These are phyloP conservation scores for Limnephilus lunatus DNA, from an alignment of 2,888 invertebrate species.

Conservation along the genomic window DNA sequence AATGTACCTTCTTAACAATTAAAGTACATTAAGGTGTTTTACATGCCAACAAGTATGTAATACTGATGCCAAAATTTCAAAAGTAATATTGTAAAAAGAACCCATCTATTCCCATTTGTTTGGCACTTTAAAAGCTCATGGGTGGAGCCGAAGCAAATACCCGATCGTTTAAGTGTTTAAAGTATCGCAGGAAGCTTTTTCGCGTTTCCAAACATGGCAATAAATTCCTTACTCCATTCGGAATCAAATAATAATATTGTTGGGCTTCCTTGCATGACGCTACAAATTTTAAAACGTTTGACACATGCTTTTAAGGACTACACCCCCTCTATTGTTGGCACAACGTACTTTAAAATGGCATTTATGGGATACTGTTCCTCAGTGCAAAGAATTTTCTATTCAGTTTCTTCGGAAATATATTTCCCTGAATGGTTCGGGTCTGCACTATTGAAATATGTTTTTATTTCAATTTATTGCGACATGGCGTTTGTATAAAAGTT, in stretches of 20 bases:
- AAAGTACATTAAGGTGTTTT: neutral
- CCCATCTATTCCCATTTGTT: conserved; percentile 23
- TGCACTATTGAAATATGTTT: neutral
- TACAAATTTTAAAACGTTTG: conserved; percentile 66
- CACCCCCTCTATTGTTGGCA: conserved; percentile 56
- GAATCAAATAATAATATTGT: conserved; percentile 55
- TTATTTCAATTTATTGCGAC: conserved; percentile 6
- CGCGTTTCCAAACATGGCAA: conserved; percentile 57
- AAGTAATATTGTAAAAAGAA: conserved; percentile 9
- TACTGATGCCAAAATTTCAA: neutral
- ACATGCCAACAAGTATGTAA: neutral
- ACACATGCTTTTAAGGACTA: conserved; percentile 65
- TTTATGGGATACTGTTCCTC: conserved; percentile 51
- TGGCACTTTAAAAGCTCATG: conserved; percentile 47
- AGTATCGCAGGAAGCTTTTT: conserved; percentile 20
- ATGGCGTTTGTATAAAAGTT: neutral
- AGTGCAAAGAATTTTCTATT: conserved; percentile 30
- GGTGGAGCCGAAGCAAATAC: conserved; percentile 38
- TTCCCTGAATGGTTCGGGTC: neutral
- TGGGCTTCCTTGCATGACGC: conserved; percentile 58
- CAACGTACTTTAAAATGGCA: conserved; percentile 59
- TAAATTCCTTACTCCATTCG: conserved; percentile 60
- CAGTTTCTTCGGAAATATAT: neutral
- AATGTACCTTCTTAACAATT: neutral
- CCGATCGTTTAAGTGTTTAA: conserved; percentile 40